Evolutionary conservation across 2,797 vertebrate genomes (phyloP).

Genomic region (Lutjanus campechanus): DNA sequence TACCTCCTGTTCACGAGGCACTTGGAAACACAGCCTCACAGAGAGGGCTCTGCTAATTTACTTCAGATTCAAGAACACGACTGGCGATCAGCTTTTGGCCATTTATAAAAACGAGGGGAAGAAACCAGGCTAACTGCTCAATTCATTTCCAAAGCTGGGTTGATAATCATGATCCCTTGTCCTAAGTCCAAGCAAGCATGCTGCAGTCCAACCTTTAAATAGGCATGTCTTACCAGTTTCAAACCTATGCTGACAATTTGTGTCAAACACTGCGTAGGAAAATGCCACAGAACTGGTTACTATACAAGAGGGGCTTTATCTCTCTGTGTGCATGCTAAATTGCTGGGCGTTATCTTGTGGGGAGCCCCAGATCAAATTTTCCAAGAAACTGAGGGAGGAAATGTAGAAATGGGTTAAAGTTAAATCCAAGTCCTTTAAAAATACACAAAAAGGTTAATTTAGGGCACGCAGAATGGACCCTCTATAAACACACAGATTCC

Average conservation of each 20-base stretch:
- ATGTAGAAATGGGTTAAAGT: conserved; percentile 48
- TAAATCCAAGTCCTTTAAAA: conserved; percentile 50
- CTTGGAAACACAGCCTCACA: conserved; percentile 18
- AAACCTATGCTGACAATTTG: conserved; percentile 55
- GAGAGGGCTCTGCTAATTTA: conserved; percentile 14
- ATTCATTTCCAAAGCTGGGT: conserved; percentile 23
- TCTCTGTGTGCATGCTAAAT: conserved; percentile 52
- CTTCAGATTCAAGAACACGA: conserved; percentile 16
- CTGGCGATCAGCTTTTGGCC: conserved; percentile 14
- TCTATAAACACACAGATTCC: conserved; percentile 66
- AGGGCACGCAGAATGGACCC: conserved; percentile 49
- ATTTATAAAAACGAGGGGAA: conserved; percentile 13
- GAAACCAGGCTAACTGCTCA: conserved; percentile 9
- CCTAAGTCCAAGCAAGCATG: conserved; percentile 11
- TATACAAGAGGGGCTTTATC: conserved; percentile 71
- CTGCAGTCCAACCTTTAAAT: conserved; percentile 42
- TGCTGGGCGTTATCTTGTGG: conserved; percentile 57
- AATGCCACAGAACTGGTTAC: conserved; percentile 68
- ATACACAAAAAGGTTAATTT: conserved; percentile 57
- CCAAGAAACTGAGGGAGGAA: conserved; percentile 54
- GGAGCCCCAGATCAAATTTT: conserved; percentile 46
- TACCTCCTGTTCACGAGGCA: conserved; percentile 21
- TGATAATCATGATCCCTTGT: conserved; percentile 23
- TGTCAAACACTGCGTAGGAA: conserved; percentile 39
- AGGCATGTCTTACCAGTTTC: conserved; percentile 19